Evolutionary conservation across 35 echinoderm and acorn worm species (phyloP).

Genomic region (Strongylocentrotus purpuratus): DNA sequence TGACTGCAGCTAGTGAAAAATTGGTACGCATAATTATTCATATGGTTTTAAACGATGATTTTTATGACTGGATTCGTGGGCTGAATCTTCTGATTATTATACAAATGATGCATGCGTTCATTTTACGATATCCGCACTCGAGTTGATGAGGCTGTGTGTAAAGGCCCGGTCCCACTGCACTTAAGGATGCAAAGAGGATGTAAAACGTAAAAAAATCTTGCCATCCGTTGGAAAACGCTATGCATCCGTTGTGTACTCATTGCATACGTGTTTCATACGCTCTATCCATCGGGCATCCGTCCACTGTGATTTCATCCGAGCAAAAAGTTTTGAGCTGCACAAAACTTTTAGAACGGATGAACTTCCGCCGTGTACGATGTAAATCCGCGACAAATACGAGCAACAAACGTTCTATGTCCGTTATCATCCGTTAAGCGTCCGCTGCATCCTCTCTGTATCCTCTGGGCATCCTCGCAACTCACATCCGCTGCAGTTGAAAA

Average conservation of each 20-base stretch:
- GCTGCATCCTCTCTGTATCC: constrained; percentile 24
- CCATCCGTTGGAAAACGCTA: constrained; percentile 38
- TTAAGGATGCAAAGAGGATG: too few species aligned
- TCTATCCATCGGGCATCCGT: constrained; percentile 33
- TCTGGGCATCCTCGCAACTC: constrained; percentile 20
- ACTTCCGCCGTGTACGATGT: constrained; percentile 33
- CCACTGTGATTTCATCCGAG: constrained; percentile 10
- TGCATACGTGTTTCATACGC: constrained; percentile 36
- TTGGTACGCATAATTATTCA: too few species aligned
- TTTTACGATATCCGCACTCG: too few species aligned
- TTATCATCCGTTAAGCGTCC: constrained; percentile 11
- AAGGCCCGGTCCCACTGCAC: too few species aligned
- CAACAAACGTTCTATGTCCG: constrained; percentile 29
- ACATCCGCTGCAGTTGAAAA: neutral
- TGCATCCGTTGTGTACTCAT: constrained; percentile 39
- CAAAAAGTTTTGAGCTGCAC: constrained; percentile 26
- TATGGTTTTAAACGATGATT: too few species aligned
- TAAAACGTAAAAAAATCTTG: constrained; percentile 45
- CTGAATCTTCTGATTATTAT: too few species aligned
- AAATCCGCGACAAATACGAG: constrained; percentile 8
- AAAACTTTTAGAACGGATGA: constrained; percentile 37
- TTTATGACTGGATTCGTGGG: too few species aligned
- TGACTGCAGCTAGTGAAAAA: too few species aligned
- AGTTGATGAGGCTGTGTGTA: too few species aligned
- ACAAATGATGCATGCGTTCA: too few species aligned